Percentiles rank a stretch among this genome's conserved stretches.
Evolutionary conservation across 2,797 vertebrate species (phyloP).

Genomic region (Xenentodon cancila): DNA sequence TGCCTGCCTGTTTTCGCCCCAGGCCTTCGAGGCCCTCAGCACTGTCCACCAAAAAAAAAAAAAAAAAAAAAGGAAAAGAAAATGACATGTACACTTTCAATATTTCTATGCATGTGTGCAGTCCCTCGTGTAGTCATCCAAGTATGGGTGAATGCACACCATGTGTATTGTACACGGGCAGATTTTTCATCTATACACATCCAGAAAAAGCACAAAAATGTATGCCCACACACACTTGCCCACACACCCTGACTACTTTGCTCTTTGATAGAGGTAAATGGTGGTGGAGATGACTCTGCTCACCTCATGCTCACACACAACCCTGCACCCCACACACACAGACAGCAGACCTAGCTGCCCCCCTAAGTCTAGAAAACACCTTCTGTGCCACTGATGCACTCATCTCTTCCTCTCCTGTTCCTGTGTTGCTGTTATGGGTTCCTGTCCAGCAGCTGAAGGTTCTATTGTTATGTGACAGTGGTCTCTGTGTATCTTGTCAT

Average conservation of each 20-base stretch:
- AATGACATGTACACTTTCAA: constrained; percentile 24
- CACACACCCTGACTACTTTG: constrained; percentile 25
- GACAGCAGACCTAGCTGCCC: constrained; percentile 41
- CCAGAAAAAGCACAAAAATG: constrained; percentile 33
- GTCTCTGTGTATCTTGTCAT: constrained; percentile 73
- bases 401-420: constrained; percentile 54
- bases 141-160: constrained; percentile 10
- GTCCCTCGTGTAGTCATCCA: not conserved
- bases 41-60: constrained; percentile 74
- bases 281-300: constrained; percentile 35
- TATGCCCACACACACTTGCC: constrained; percentile 19
- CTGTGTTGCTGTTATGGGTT: constrained; percentile 82
- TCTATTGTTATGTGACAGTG: constrained; percentile 75
- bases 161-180: constrained; percentile 22
- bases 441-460: constrained; percentile 64
- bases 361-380: constrained; percentile 55
- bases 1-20: constrained; percentile 70
- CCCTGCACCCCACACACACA: constrained; percentile 20
- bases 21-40: constrained; percentile 74
- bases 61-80: constrained; percentile 36
- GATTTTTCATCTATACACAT: constrained; percentile 17
- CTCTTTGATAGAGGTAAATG: constrained; percentile 42
- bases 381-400: constrained; percentile 52
- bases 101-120: constrained; percentile 18
- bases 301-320: constrained; percentile 24